Percentiles rank a stretch among this genome's conserved stretches.
Evolutionary conservation across 2,888 invertebrate genomes (phyloP).

Genomic region (Zygothrica quintamaculata): DNA sequence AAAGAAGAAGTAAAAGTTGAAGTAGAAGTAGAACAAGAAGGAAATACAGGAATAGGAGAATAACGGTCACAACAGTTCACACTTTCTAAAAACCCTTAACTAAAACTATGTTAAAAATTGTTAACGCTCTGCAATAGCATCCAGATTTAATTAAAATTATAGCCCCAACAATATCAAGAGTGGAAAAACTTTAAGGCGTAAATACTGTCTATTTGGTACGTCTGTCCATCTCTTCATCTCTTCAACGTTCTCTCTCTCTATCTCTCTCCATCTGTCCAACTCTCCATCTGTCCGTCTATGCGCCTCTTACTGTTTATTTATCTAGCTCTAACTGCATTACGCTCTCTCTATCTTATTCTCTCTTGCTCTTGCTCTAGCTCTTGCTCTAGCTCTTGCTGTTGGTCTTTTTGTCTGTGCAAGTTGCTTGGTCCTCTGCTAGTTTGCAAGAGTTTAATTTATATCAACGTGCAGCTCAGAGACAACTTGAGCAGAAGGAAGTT

Average conservation of each 20-base stretch:
- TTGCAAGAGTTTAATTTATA: conserved; percentile 59
- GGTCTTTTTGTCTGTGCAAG: conserved; percentile 3
- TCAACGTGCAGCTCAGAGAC: conserved; percentile 39
- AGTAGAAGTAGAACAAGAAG: no score
- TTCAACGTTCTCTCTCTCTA: no score
- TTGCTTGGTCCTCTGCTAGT: conserved; percentile 17
- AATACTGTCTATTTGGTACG: conserved; percentile 48
- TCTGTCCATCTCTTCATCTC: no score
- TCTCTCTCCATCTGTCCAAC: not conserved
- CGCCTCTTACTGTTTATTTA: conserved; percentile 6
- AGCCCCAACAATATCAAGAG: conserved; percentile 68
- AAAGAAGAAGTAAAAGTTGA: no score
- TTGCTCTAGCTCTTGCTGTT: no score
- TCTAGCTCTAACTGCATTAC: conserved; percentile 5
- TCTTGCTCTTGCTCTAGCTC: no score
- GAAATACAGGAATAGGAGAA: not conserved
- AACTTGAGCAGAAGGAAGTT: conserved; percentile 48
- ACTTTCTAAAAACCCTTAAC: conserved; percentile 46
- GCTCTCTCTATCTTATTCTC: no score
- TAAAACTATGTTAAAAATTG: conserved; percentile 66
- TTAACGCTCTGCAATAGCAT: conserved; percentile 50
- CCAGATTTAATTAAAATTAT: conserved; percentile 78
- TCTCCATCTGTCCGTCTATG: not conserved
- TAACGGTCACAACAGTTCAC: conserved; percentile 37
- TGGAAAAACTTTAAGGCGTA: conserved; percentile 69